These are phyloP conservation scores for Alexandromys fortis DNA, from an alignment of 2,113 vertebrate species.

Conservation along the genomic window DNA sequence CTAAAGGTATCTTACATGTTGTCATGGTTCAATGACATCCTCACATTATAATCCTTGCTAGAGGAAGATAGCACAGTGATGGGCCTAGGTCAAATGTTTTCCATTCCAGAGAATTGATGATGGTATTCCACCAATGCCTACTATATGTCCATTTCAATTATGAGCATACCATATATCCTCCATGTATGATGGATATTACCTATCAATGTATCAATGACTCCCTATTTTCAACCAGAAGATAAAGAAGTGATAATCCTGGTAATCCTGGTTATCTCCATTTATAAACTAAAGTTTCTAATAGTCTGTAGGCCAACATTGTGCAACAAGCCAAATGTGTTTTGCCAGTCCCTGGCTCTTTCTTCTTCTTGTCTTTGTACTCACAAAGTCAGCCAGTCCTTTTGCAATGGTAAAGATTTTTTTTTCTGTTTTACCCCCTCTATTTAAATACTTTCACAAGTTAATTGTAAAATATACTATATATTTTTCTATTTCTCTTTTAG, in stretches of 20 bases:
- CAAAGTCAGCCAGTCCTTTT: background rate
- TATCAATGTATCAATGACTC: background rate
- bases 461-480: slow-evolving; percentile 39
- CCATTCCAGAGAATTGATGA: background rate
- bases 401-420: background rate
- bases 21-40: background rate
- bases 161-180: background rate
- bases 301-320: background rate
- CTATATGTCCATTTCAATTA: background rate
- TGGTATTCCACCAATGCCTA: background rate
- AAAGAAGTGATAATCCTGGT: background rate
- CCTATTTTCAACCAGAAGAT: background rate
- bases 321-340: background rate
- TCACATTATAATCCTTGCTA: background rate
- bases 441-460: background rate
- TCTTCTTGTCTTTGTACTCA: background rate
- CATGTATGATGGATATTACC: background rate
- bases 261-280: background rate
- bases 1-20: background rate
- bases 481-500: slow-evolving; percentile 33
- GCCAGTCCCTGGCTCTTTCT: background rate
- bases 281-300: background rate
- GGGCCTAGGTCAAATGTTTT: background rate
- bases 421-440: background rate
- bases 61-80: background rate